Percentiles rank a stretch among this genome's conserved stretches.
phyloP scores from a whole-genome alignment of 2,113 vertebrate genomes.

The Hippocampus guttulatus region DNA sequence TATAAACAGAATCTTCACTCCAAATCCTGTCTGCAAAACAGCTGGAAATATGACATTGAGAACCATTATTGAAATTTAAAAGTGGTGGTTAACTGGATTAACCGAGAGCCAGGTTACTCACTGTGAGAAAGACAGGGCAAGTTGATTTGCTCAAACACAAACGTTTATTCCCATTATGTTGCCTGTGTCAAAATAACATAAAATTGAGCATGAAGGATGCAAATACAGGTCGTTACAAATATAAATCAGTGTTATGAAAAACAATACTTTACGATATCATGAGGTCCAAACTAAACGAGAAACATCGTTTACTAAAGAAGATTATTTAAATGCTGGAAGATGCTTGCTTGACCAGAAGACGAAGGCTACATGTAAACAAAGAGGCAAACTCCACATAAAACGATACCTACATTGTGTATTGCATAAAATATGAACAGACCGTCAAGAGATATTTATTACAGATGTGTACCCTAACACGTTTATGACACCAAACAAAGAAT shows the following conservation, averaged over 20 bases:
- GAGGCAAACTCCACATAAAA: slow-evolving; percentile 10
- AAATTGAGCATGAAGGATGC: background rate
- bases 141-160: background rate
- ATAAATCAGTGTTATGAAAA: background rate
- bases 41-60: background rate
- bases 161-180: background rate
- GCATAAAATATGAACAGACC: background rate
- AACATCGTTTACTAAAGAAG: background rate
- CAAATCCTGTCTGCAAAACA: background rate
- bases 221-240: background rate
- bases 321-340: slow-evolving; percentile 10
- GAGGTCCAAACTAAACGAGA: background rate
- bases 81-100: background rate
- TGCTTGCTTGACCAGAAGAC: background rate
- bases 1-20: slow-evolving; percentile 66
- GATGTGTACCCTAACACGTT: background rate
- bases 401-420: background rate
- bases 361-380: slow-evolving; percentile 64
- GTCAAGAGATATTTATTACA: background rate
- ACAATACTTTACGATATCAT: background rate
- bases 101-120: background rate
- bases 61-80: background rate
- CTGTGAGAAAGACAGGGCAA: background rate
- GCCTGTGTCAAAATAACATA: background rate
- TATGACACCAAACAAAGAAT: background rate